Base-by-base conservation (phyloP, 2,888 invertebrate genomes). In the Beris chalybata region DNA sequence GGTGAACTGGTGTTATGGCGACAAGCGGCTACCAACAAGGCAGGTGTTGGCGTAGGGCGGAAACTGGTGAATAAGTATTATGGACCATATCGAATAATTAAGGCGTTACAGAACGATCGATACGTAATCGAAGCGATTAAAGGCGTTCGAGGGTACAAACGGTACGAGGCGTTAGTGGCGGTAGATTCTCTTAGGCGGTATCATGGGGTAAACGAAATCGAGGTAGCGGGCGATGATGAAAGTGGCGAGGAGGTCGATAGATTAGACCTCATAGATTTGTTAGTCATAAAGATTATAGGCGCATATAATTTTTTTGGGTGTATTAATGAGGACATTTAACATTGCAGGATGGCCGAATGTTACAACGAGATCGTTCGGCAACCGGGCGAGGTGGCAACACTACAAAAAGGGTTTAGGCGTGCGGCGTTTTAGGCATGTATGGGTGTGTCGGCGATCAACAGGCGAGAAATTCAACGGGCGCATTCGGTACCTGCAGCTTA, bases 331-430 rank as follows among this genome's bases (percentile, higher is more conserved):
- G 48, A 15, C 48, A 48, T 48, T 48, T 13, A 48, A 13, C 3
- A 15, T 47, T 47, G 48, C 48, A 48, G 48, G 48, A 13, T 48
- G 48, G 4, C 48, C 48, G 48, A 48, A 48, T 48, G 48, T 48
- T 48, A 48, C 48, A 48, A 48, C 13, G 48, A 48, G 3, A 4
- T n/a, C 48, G n/a, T n/a, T 15, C 48, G 48, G 13, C n/a, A n/a
- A 13, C n/a, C n/a, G 3, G n/a, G 3, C 48, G 4, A n/a, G 4
- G 48, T 12, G 48, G 48, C 48, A 47, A 47, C 48, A 47, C 48
- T 15, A 15, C 2, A 1, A 6, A 15, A 47, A 13, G 11, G 5
- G 5, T 4, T 5, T 13, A 13, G 48, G 15, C 13, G 3, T 48
- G 5, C 48, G 48, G 48, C 13, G 13, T n/a, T 48, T 4, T n/a